Evolutionary conservation across 1,140 invertebrate genomes (phyloP), one percentile per base, ranked within the genome.

Genomic region (Nautilus pompilius): DNA sequence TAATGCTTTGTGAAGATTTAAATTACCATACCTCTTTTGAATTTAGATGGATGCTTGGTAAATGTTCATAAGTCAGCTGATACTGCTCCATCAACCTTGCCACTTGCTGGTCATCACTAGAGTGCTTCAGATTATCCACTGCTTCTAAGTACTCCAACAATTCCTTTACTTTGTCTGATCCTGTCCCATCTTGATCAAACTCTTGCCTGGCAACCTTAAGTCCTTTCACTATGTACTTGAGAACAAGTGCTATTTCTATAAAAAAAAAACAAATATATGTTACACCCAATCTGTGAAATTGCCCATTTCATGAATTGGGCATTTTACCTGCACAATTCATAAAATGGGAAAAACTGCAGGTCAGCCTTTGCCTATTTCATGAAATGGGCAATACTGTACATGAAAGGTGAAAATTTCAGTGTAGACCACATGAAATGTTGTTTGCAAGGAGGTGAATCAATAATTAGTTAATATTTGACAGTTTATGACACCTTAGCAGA

Each of bases 21-120:
- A n/a, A n/a, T n/a, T n/a, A n/a, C n/a, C 55, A 29, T 48, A 71
- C 71, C 67, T 69, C 67, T 58, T 64, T 66, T 20, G 67, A 67
- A 10, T 68, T 69, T 13, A 49, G 17, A 6, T 28, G 20, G 17
- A 64, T 84, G 5, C 86, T 85, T 57, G 89, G 87, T n/a, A 90
- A 83, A 77, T 89, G 88, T 72, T 90, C 87, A 26, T 87, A 70
- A n/a, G 80, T 82, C 29, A 88, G 84, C 22, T 84, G 70, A 58
- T 87, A 73, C 15, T 72, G 70, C 64, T 85, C 80, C 2, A 87
- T 79, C 33, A 88, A 76, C 22, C 71, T 67, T 2, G 85, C 86
- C 0, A 85, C 87, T 22, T 78, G 73, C 4, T 81, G 69, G 41
- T 86, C 84, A 64, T 88, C 85, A 29, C 85, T 84, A 41, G 86